Evolutionary conservation across 1,140 invertebrate species (phyloP), one percentile per base, ranked within the genome.

Genomic region (Caenorhabditis briggsae): DNA sequence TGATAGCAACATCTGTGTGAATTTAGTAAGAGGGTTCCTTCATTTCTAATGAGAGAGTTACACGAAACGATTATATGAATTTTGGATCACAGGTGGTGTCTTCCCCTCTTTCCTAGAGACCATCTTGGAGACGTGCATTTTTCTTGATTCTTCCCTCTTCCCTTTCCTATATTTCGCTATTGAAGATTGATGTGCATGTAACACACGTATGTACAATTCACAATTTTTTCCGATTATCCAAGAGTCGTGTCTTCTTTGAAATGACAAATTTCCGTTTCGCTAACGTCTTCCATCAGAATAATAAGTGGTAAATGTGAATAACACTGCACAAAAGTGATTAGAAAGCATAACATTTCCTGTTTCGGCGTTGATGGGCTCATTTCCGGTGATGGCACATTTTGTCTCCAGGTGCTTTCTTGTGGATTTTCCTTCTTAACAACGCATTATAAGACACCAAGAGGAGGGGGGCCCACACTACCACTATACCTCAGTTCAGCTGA

Each of bases 321-420:
- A 78, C 70, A 78, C 70, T 78, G 70, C 70, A 78, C 70, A 78
- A 78, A 78, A 78, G 70, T 78, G 70, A 78, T 78, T 78, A 78
- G 70, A 78, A 78, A 78, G 70, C 70, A 78, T 78, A 78, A 78
- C 70, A 78, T 78, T 78, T 78, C 70, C 70, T 78, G 70, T 78
- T 18, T 18, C 11, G 12, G 70, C 70, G 33, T 78, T 78, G 70
- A 78, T 78, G 70, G 70, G 8, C 70, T 20, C 70, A 78, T 78
- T 78, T 78, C 70, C 70, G 70, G 70, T 78, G 70, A 78, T 78
- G 70, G 70, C 70, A 78, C 70, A 46, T 25, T 5, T 78, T 78
- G 70, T 48, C 33, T 33, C 46, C 70, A 78, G 70, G 70, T 78
- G 70, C 59, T 61, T 53, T 12, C n/a, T 7, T 16, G 5, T 53